These are phyloP conservation scores for Aulostomus chinensis DNA, from an alignment of 2,797 vertebrate species.

Conservation along the genomic window DNA sequence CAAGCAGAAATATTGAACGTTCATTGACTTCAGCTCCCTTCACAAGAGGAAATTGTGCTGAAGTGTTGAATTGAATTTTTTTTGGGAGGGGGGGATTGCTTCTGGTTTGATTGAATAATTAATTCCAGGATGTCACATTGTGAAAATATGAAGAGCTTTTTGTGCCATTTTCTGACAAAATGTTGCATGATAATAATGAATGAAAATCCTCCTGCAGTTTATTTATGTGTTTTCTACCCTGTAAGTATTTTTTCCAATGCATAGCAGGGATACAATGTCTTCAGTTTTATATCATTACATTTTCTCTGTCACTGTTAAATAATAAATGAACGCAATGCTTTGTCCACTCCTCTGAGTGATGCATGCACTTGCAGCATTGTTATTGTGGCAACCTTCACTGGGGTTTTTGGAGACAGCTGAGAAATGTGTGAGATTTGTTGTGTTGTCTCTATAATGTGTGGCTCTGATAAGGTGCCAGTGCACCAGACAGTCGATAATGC, in stretches of 20 bases:
- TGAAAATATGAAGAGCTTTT: no score
- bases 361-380: constrained; percentile 1
- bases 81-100: no score
- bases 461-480: neutral
- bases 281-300: neutral
- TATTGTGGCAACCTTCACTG: constrained; percentile 8
- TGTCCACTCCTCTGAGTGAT: neutral
- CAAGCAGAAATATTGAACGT: neutral
- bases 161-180: no score
- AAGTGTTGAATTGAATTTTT: no score
- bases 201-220: no score
- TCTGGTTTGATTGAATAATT: no score
- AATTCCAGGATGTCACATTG: no score
- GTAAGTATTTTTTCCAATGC: neutral
- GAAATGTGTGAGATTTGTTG: constrained; percentile 11
- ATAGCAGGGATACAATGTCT: neutral
- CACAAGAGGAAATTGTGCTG: no score
- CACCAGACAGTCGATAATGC: constrained; percentile 8
- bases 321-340: constrained; percentile 2
- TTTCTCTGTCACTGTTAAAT: constrained; percentile 4
- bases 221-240: no score
- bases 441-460: constrained; percentile 20
- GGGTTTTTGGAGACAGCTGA: neutral
- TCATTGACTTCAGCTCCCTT: no score
- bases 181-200: no score